Evolutionary conservation across 2,113 vertebrate genomes (phyloP), one percentile per base, ranked within the genome.

Genomic region (Cariama cristata): DNA sequence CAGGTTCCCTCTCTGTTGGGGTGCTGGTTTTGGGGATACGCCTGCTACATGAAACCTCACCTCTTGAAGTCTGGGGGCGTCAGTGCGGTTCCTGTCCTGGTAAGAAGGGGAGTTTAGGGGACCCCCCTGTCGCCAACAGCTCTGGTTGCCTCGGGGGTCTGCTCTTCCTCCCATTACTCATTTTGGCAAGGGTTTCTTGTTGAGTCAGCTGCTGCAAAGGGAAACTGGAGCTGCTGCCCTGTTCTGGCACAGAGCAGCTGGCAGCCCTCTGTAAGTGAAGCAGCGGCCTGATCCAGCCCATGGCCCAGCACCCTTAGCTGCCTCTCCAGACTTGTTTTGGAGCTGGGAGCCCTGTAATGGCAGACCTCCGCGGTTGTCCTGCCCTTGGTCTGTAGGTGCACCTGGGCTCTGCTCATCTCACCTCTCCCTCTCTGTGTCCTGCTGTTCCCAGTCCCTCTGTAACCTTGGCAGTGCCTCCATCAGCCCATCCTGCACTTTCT

Each of bases 281-380:
- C 24, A 11, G 62, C 0, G 7, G 35, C n/a, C 49, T 49, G 21
- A 79, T 69, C 49, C 85, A 49, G 35, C 20, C 33, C 4, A 0
- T 14, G 12, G 52, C 87, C 40, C 75, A 58, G 26, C 56, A 55
- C 53, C 38, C 11, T 79, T 30, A 68, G 63, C 88, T 64, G 50
- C 64, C 8, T 49, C 16, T 88, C 63, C 83, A 44, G 21, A 55
- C 69, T 59, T 40, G 1, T 4, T 22, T 35, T 4, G 12, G 35
- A 79, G 50, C 66, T 47, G 60, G 33, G 15, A 83, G 32, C 38
- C 14, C 10, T 13, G 22, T 53, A 44, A 35, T 9, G 6, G 17
- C 30, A 13, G 3, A 6, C 6, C 9, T 59, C 5, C 28, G 24
- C 23, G 0, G 0, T 50, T 0, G 0, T 53, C 17, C 67, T 47